These are phyloP conservation scores for Siphamia tubifer DNA, from an alignment of 2,113 vertebrate species.

Conservation along the genomic window DNA sequence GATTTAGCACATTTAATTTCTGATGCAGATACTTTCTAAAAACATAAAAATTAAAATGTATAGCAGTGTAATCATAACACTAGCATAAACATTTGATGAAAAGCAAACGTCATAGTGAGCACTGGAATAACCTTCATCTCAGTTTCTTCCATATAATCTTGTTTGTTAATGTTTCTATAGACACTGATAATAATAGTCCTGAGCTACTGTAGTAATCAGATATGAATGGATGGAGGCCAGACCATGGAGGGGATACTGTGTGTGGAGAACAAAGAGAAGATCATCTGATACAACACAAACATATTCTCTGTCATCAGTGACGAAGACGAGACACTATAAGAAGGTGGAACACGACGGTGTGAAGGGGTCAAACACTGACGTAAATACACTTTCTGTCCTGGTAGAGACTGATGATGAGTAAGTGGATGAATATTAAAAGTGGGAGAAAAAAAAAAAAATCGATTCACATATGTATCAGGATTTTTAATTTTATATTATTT, in stretches of 20 bases:
- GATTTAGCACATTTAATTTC: too few relatives aligned
- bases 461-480: too few relatives aligned
- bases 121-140: too few relatives aligned
- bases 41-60: too few relatives aligned
- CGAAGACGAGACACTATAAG: conserved; percentile 11
- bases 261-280: conserved; percentile 8
- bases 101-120: too few relatives aligned
- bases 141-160: too few relatives aligned
- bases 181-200: background rate
- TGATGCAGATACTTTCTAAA: too few relatives aligned
- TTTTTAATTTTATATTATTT: too few relatives aligned
- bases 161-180: background rate
- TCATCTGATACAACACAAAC: conserved; percentile 13
- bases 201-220: background rate
- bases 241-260: background rate
- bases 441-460: too few relatives aligned
- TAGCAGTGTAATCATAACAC: background rate
- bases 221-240: background rate
- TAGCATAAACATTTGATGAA: background rate
- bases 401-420: background rate
- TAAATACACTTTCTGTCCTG: background rate
- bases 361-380: background rate
- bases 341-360: conserved; percentile 22
- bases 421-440: background rate
- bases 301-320: background rate